Evolutionary conservation across 1,140 invertebrate genomes (phyloP).

Genomic region (Temnothorax nylanderi): DNA sequence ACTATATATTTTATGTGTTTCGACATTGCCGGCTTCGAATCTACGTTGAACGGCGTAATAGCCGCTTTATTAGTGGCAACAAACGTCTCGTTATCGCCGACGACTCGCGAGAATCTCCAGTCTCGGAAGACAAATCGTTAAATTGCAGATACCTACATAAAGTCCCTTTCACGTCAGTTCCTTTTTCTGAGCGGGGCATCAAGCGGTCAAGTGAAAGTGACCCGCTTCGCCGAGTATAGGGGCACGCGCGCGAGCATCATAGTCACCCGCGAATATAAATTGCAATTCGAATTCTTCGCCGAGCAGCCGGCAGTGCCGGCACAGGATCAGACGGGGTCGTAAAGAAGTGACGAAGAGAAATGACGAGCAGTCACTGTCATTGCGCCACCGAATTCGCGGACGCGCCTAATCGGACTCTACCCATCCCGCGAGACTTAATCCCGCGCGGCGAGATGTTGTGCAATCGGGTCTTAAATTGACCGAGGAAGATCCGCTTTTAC

Average conservation of each 20-base stretch:
- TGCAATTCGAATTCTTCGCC: conserved; percentile 25
- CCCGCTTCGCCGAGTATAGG: conserved; percentile 52
- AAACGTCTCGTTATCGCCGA: neutral
- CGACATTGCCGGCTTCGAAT: neutral
- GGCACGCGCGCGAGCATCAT: conserved; percentile 16
- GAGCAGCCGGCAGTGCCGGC: neutral
- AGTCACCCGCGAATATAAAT: conserved; percentile 40
- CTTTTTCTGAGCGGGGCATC: conserved; percentile 60
- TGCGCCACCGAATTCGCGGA: conserved; percentile 40
- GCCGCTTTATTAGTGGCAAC: neutral
- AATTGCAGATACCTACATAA: conserved; percentile 33
- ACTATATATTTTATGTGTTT: neutral
- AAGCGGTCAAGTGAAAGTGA: conserved; percentile 77
- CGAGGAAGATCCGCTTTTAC: conserved; percentile 37
- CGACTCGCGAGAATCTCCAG: neutral
- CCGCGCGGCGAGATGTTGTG: neutral
- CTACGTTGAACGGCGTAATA: neutral
- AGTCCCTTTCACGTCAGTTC: conserved; percentile 41
- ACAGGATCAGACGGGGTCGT: conserved; percentile 1
- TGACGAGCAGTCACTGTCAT: conserved; percentile 20
- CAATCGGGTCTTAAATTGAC: conserved; percentile 32
- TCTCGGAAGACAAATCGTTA: conserved; percentile 44
- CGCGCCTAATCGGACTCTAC: conserved; percentile 34
- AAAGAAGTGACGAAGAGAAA: conserved; percentile 23
- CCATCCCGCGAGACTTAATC: conserved; percentile 2